phyloP scores from a whole-genome alignment of 2,888 invertebrate species.

The Watsonalla binaria region DNA sequence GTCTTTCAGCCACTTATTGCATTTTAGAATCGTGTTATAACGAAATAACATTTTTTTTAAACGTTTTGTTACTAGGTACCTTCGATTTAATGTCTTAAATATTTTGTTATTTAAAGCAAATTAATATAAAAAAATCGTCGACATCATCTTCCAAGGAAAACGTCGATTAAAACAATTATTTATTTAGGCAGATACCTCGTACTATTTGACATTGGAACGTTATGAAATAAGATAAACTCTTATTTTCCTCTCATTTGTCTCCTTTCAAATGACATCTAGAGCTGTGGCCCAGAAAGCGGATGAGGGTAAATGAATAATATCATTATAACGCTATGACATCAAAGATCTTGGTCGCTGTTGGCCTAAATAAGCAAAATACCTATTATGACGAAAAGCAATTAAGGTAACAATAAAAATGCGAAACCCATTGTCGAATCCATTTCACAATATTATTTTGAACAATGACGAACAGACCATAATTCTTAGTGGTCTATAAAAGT shows the following conservation, averaged over 20 bases:
- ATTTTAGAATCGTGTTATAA: too few relatives aligned
- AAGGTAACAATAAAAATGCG: not conserved
- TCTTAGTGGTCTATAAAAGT: too few relatives aligned
- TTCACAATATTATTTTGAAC: not conserved
- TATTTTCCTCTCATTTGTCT: not conserved
- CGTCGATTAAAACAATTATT: too few relatives aligned
- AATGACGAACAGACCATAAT: too few relatives aligned
- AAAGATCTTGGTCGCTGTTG: not conserved
- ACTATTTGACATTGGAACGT: not conserved
- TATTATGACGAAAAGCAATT: not conserved
- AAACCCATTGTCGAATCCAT: not conserved
- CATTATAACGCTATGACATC: not conserved
- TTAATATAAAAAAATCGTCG: too few relatives aligned
- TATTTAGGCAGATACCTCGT: not conserved
- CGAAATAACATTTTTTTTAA: too few relatives aligned
- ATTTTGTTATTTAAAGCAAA: too few relatives aligned
- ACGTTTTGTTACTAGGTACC: too few relatives aligned
- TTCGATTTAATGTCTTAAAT: too few relatives aligned
- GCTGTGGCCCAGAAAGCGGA: not conserved
- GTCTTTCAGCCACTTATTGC: not conserved
- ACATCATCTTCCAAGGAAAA: too few relatives aligned
- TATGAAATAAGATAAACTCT: not conserved
- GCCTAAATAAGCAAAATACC: not conserved
- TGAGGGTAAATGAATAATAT: conserved; percentile 1
- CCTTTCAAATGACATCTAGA: not conserved